Conservation (phyloP, 2,113 vertebrate genomes). For the Cinclus mexicanus region DNA sequence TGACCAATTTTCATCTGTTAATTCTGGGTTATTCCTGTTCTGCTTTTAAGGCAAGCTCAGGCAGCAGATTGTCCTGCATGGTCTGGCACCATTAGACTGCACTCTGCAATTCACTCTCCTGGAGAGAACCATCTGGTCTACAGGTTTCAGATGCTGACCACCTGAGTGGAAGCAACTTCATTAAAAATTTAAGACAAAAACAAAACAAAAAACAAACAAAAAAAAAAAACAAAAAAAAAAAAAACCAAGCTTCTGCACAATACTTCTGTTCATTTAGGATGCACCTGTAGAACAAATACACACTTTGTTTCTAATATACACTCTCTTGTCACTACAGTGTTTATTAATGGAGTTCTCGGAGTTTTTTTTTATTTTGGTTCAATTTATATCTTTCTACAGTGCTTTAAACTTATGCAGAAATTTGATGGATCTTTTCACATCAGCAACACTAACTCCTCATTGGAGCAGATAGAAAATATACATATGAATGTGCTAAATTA, state of each 20-base stretch:
- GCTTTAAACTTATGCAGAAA: neutral
- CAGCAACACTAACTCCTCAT: neutral
- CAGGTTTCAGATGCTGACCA: slow-evolving; percentile 11
- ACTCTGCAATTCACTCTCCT: neutral
- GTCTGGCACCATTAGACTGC: neutral
- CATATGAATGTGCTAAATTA: neutral
- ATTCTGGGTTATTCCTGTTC: neutral
- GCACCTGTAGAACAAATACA: neutral
- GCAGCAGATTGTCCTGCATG: neutral
- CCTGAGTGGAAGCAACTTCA: slow-evolving; percentile 31
- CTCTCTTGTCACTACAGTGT: neutral
- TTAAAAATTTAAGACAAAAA: neutral
- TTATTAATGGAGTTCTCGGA: neutral
- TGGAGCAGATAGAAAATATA: neutral
- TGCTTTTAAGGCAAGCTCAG: neutral
- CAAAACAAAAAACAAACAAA: neutral
- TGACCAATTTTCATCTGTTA: neutral
- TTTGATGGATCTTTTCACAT: neutral
- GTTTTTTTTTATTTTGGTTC: neutral
- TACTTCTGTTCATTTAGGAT: neutral
- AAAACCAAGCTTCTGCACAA: neutral
- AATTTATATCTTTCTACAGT: neutral
- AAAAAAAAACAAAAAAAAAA: neutral
- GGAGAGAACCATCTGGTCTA: neutral
- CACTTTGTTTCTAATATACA: neutral